Evolutionary conservation across 2,113 vertebrate species (phyloP), one percentile per base, ranked within the genome.

Genomic region (Gavia stellata): DNA sequence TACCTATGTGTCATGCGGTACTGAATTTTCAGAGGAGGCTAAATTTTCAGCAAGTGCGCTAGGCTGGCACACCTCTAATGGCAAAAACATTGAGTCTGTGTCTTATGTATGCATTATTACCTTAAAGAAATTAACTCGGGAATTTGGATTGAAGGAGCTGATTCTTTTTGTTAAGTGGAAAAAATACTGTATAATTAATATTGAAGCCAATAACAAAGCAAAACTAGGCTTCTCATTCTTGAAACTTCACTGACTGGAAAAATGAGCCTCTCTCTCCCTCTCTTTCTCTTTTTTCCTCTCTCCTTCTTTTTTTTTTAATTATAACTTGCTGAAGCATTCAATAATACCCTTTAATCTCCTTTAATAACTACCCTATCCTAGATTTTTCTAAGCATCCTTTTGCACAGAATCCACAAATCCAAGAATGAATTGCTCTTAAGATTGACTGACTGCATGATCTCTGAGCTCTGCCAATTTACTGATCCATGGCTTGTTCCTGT

Each of bases 331-430:
- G 92, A 97, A 94, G 94, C 94, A 97, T 94, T 96, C 47, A 5
- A 94, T 98, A 98, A 98, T 98, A 97, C 96, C 81, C 88, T 97
- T 97, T 98, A 98, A 98, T 98, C 97, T 98, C 93, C 94, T 98
- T 97, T 98, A 98, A 98, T 98, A 98, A 98, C 95, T 96, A 97
- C 62, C 90, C 95, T 96, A 97, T 88, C 94, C 90, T 93, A 70
- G 84, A 87, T 96, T 97, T 97, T 96, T 97, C 86, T 96, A 97
- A 97, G 95, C 94, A 96, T 97, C 92, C 88, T 97, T 98, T 97
- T 96, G 59, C 97, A 96, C 90, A 89, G 63, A 88, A 97, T 96
- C 86, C 94, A 96, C 87, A 97, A 97, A 98, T 97, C 92, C 96
- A 97, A 96, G 91, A 97, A 97, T 82, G 84, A 91, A 92, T 92